Conservation (phyloP, 2,797 vertebrate species). For the Eurystomus glaucurus region DNA sequence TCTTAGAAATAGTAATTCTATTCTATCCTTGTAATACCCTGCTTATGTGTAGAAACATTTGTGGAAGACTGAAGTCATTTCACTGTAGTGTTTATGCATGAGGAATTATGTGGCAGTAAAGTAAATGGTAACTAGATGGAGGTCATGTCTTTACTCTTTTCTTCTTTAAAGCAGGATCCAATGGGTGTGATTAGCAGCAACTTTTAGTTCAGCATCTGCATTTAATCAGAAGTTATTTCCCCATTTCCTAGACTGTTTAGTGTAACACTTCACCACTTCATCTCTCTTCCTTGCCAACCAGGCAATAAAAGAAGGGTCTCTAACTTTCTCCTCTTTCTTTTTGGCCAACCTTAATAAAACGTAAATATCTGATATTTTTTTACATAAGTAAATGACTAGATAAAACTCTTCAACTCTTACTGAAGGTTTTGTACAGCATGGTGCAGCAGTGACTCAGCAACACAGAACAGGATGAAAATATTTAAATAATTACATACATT, state of each 20-base stretch:
- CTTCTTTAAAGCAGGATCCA: constrained; percentile 44
- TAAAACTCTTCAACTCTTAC: not conserved
- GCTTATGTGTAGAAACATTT: constrained; percentile 59
- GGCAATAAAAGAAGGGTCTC: constrained; percentile 52
- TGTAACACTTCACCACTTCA: constrained; percentile 65
- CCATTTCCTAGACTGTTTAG: constrained; percentile 75
- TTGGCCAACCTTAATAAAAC: constrained; percentile 29
- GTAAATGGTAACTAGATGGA: not conserved
- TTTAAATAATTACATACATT: not conserved
- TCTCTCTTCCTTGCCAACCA: constrained; percentile 39
- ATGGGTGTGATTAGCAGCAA: constrained; percentile 64
- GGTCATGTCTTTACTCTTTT: constrained; percentile 17
- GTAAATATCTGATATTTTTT: constrained; percentile 5
- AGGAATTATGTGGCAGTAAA: constrained; percentile 17
- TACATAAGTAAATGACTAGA: not conserved
- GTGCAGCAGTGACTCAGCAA: not conserved
- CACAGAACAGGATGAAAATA: not conserved
- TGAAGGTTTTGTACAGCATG: not conserved
- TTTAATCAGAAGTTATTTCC: constrained; percentile 77
- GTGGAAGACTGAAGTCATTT: constrained; percentile 44
- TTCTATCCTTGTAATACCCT: constrained; percentile 2
- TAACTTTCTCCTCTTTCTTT: constrained; percentile 1
- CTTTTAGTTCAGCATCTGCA: constrained; percentile 78
- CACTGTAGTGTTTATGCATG: constrained; percentile 7
- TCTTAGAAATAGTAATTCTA: not conserved